A percentile compares a stretch with the other conserved stretches of the same genome.
Evolutionary conservation across 2,113 vertebrate species (phyloP).

Genomic region (Salvator merianae): DNA sequence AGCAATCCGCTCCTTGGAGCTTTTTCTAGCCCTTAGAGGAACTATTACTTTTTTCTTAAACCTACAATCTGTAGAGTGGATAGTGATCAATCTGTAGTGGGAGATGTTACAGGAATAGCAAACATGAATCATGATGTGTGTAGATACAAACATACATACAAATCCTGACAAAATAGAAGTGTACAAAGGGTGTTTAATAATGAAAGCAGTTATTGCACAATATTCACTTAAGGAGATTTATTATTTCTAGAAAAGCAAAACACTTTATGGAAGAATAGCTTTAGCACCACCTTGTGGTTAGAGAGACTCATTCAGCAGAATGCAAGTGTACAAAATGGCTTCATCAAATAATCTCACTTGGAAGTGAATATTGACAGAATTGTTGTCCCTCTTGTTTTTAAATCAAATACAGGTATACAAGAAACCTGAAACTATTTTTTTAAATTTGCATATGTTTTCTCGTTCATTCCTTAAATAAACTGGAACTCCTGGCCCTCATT

Average conservation of each 20-base stretch:
- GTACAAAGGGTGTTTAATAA: neutral
- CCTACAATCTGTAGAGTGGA: neutral
- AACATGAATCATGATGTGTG: neutral
- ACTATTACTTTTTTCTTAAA: neutral
- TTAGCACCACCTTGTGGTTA: constrained; percentile 20
- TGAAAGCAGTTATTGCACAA: neutral
- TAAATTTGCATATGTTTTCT: too few species aligned
- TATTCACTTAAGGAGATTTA: neutral
- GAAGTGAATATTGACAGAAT: neutral
- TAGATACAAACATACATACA: neutral
- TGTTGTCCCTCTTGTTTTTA: neutral
- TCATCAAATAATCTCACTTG: neutral
- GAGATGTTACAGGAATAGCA: neutral
- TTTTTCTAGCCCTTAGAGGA: neutral
- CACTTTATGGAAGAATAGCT: neutral
- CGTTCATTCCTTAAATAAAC: too few species aligned
- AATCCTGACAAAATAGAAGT: neutral
- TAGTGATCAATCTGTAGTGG: neutral
- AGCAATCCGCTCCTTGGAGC: neutral
- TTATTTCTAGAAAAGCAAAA: too few species aligned
- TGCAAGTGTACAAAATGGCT: neutral
- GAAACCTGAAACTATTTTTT: too few species aligned
- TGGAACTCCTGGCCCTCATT: too few species aligned
- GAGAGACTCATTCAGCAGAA: neutral
- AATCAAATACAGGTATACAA: neutral